Percentiles rank a stretch among this genome's conserved stretches.
These are phyloP conservation scores for Zaprionus kolodkinae DNA, from an alignment of 1,140 invertebrate species.

Conservation along the genomic window DNA sequence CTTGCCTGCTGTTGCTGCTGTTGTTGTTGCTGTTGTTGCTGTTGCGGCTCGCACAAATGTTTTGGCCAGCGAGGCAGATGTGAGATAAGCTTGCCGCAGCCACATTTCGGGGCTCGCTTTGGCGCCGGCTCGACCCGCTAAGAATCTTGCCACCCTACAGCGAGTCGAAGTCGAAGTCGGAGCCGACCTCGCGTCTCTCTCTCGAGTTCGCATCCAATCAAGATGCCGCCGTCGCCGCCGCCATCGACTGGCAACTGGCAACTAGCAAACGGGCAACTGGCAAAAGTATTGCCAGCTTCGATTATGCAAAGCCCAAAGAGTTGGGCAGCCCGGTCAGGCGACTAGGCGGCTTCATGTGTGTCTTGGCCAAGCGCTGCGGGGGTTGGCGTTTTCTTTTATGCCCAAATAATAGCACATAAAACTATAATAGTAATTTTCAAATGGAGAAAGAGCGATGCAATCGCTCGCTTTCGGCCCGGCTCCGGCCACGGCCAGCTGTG, in stretches of 20 bases:
- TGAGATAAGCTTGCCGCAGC: slow-evolving; percentile 33
- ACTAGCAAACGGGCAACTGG: slow-evolving; percentile 39
- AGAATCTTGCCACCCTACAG: slow-evolving; percentile 77
- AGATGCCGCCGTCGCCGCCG: slow-evolving; percentile 61
- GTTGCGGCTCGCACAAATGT: slow-evolving; percentile 37
- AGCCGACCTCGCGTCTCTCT: slow-evolving; percentile 15
- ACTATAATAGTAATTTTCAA: slow-evolving; percentile 83
- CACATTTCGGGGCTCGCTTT: slow-evolving; percentile 54
- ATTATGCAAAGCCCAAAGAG: slow-evolving; percentile 67
- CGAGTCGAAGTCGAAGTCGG: slow-evolving; percentile 11
- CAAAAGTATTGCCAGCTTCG: slow-evolving; percentile 44
- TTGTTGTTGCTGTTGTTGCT: slow-evolving; percentile 3
- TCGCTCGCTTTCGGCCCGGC: slow-evolving; percentile 23
- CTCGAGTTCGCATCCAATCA: slow-evolving; percentile 61
- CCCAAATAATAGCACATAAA: slow-evolving; percentile 83
- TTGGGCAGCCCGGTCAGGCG: slow-evolving; percentile 26
- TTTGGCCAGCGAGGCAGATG: slow-evolving; percentile 47
- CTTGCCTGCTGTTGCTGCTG: slow-evolving; percentile 32
- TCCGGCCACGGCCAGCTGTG: slow-evolving; percentile 61
- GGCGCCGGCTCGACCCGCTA: slow-evolving; percentile 56
- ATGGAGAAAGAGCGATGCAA: slow-evolving; percentile 80
- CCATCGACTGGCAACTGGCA: neutral
- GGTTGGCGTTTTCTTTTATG: slow-evolving; percentile 76
- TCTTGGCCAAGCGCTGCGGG: slow-evolving; percentile 70
- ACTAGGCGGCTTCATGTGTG: slow-evolving; percentile 60